phyloP scores from a whole-genome alignment of 2,888 invertebrate species.

The Saturnia pavonia region DNA sequence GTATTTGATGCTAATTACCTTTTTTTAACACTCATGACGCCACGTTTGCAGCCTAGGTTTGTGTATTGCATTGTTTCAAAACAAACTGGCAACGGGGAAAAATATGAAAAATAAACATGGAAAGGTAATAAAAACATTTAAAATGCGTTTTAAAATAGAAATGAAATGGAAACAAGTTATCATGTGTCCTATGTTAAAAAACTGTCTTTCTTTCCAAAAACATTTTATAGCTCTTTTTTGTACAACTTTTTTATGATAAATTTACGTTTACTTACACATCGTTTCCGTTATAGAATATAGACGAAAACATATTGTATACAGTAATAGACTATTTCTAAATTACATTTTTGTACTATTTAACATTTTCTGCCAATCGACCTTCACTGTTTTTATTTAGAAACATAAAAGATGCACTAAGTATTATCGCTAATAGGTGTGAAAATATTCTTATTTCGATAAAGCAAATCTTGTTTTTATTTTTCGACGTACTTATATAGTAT shows the following conservation, averaged over 20 bases:
- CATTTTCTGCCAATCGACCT: not conserved
- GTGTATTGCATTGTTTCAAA: not conserved
- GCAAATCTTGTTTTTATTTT: too few species aligned
- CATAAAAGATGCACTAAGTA: not conserved
- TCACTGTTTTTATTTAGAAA: not conserved
- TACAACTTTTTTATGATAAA: too few species aligned
- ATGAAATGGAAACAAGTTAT: not conserved
- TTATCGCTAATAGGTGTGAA: too few species aligned
- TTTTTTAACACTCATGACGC: conserved; percentile 22
- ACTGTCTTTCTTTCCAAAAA: not conserved
- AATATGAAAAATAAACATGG: not conserved
- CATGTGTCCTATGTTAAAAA: not conserved
- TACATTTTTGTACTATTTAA: too few species aligned
- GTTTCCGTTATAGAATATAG: not conserved
- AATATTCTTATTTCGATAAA: too few species aligned
- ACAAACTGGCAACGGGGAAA: not conserved
- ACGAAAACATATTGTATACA: too few species aligned
- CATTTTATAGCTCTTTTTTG: too few species aligned
- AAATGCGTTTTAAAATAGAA: not conserved
- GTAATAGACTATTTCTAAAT: too few species aligned
- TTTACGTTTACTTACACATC: not conserved
- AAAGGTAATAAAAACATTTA: not conserved
- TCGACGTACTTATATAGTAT: too few species aligned
- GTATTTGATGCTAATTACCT: conserved; percentile 27
- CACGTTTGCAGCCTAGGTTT: conserved; percentile 2